Conservation (phyloP, 1,140 invertebrate genomes). For the Eumaeus atala region DNA sequence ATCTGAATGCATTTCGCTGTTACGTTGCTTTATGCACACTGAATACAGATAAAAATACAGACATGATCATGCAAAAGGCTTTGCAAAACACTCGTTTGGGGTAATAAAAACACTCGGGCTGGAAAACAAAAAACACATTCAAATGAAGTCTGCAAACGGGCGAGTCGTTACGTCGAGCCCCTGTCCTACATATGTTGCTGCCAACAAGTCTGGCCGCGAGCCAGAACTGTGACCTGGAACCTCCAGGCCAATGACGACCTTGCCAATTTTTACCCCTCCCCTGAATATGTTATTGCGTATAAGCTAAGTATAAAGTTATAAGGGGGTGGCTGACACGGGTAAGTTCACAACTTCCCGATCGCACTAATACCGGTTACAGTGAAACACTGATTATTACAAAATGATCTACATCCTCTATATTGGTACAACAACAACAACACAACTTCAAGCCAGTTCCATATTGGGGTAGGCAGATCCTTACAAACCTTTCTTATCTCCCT, state of each 20-base stretch:
- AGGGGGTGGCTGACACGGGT: too few species aligned
- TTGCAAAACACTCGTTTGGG: background rate
- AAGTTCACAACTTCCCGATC: too few species aligned
- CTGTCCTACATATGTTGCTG: constrained; percentile 45
- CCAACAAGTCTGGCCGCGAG: constrained; percentile 43
- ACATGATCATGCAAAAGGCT: background rate
- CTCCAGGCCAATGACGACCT: constrained; percentile 28
- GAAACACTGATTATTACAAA: too few species aligned
- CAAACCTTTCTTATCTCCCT: too few species aligned
- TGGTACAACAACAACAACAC: too few species aligned
- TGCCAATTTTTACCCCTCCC: constrained; percentile 30
- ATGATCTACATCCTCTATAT: too few species aligned
- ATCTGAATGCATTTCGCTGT: too few species aligned
- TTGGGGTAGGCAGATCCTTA: too few species aligned
- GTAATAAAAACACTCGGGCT: constrained; percentile 15
- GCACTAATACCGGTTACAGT: too few species aligned
- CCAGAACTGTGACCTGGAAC: constrained; percentile 36
- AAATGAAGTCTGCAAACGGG: constrained; percentile 21
- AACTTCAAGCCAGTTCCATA: too few species aligned
- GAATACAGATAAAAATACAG: constrained; percentile 5
- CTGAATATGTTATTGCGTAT: constrained; percentile 8
- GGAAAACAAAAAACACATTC: constrained; percentile 24
- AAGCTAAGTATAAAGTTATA: background rate
- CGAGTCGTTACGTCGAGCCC: constrained; percentile 36
- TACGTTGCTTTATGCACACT: background rate